Base-by-base conservation (phyloP, 2,113 vertebrate species). In the Mus musculus region DNA sequence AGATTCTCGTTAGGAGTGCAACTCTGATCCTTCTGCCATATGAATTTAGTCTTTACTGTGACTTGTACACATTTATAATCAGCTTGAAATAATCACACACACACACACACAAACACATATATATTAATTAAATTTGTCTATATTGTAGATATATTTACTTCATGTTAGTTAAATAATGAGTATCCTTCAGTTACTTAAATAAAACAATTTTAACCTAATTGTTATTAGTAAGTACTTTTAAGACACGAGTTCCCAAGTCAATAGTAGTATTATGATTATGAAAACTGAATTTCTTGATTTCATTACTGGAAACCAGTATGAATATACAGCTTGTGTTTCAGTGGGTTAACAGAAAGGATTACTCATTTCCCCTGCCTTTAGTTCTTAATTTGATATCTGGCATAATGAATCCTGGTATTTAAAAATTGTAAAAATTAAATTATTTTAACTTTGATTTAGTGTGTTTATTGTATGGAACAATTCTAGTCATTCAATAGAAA, bases 221-320 rank as follows among this genome's bases (percentile, higher is more conserved):
- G 20, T 86, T 85, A 89, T 56, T 65, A 77, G 17, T 75, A 73
- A 76, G 65, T 76, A 87, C 12, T 22, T 89, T 13, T 59, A 90
- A 71, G 6, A 1, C 59, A 46, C 80, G 11, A 94, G 16, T 22
- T 49, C 11, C 2, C 26, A 69, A 89, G 59, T 91, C 13, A 93
- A 78, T 71, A 3, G 22, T 52, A 36, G 8, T 28, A n/a, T 73
- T n/a, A 42, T 75, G 3, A 56, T 61, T 1, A 89, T 93, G 39
- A 61, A 89, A 95, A 39, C 14, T 46, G 73, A 84, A 76, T 80
- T 82, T 14, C 39, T 9, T 86, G 72, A 12, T 46, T 73, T 86
- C 8, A 91, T 82, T 91, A 30, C 88, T n/a, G 88, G 56, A 94
- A 91, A 19, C 5, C 65, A 77, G 95, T 49, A 33, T 89, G 16